phyloP scores from a whole-genome alignment of 2,113 vertebrate species.

The Pterocles orientalis region DNA sequence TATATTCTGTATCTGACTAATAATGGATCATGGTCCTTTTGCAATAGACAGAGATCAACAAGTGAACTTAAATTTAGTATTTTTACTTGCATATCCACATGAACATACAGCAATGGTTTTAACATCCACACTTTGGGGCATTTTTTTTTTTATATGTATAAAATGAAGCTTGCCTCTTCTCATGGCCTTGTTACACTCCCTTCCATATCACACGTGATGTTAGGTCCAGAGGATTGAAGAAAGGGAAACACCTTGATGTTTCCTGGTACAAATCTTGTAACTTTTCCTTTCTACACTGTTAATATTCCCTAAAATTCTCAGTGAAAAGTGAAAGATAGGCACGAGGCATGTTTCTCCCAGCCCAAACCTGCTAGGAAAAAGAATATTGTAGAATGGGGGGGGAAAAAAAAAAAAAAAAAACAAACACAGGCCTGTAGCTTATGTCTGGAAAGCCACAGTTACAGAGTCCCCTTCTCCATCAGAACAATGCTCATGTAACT shows the following conservation, averaged over 20 bases:
- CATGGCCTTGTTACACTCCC: background rate
- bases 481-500: background rate
- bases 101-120: background rate
- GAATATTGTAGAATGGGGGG: background rate
- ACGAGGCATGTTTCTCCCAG: background rate
- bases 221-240: background rate
- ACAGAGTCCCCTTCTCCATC: background rate
- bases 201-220: accelerated
- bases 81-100: background rate
- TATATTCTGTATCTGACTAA: background rate
- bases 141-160: background rate
- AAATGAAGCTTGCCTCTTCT: background rate
- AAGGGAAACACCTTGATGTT: background rate
- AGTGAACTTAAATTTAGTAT: background rate
- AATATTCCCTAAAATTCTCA: background rate
- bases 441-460: background rate
- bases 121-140: background rate
- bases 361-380: background rate
- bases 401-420: background rate
- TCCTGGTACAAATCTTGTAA: background rate
- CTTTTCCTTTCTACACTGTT: background rate
- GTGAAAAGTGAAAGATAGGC: background rate
- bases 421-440: background rate
- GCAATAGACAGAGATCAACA: background rate
- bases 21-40: background rate